Evolutionary conservation across 2,888 invertebrate genomes (phyloP).

Genomic region (Luperina testacea): DNA sequence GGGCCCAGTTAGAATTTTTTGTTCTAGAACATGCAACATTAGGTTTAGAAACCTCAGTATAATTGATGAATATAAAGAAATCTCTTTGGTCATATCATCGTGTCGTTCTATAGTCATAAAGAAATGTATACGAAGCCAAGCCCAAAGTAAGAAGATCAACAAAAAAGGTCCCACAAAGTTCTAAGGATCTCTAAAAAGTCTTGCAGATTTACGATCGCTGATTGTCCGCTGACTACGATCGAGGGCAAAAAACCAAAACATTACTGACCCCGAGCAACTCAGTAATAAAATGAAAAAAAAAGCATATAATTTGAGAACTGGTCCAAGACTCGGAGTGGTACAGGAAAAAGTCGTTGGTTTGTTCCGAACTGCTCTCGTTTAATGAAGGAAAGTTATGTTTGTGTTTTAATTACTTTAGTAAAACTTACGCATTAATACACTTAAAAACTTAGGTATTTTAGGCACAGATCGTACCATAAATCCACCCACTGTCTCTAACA

Average conservation of each 20-base stretch:
- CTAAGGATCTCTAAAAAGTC: slow-evolving; percentile 16
- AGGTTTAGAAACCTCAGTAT: not conserved
- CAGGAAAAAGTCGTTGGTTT: slow-evolving; percentile 61
- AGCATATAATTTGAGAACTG: slow-evolving; percentile 63
- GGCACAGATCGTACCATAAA: not conserved
- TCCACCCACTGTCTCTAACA: too few species aligned
- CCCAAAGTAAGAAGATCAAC: not conserved
- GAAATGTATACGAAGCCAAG: too few species aligned
- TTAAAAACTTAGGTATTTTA: not conserved
- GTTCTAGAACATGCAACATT: too few species aligned
- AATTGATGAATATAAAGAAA: not conserved
- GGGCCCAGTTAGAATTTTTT: too few species aligned
- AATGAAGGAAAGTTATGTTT: not conserved
- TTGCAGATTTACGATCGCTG: slow-evolving; percentile 54
- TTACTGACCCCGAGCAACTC: slow-evolving; percentile 75
- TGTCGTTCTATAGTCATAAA: not conserved
- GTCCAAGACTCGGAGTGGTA: slow-evolving; percentile 54
- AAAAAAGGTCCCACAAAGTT: too few species aligned
- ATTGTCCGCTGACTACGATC: slow-evolving; percentile 33
- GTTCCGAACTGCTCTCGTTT: slow-evolving; percentile 47
- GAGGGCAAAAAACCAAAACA: slow-evolving; percentile 76
- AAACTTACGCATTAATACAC: not conserved
- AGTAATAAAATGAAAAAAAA: slow-evolving; percentile 61
- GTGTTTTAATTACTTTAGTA: not conserved
- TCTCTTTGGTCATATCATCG: too few species aligned